Evolutionary conservation across 2,888 invertebrate species (phyloP).

Genomic region (Sipha maydis): DNA sequence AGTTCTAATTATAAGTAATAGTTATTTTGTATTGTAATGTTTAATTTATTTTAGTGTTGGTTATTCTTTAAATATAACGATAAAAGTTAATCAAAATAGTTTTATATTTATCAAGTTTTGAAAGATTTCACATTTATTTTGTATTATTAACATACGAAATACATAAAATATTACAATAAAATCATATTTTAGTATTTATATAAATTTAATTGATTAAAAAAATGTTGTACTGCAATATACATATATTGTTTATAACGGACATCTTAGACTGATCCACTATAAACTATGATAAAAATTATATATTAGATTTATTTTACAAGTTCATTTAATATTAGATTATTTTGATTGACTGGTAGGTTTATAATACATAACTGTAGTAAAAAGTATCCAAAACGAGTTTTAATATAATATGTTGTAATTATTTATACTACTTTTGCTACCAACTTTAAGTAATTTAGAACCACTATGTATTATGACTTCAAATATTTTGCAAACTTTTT

Average conservation of each 20-base stretch:
- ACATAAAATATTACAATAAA: not conserved
- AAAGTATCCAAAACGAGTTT: constrained; percentile 10
- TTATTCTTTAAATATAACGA: not conserved
- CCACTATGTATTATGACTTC: not conserved
- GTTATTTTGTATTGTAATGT: not conserved
- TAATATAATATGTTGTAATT: constrained; percentile 8
- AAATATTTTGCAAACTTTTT: not conserved
- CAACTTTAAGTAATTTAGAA: not conserved
- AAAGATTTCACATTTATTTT: not conserved
- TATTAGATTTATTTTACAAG: not conserved
- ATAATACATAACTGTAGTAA: constrained; percentile 5
- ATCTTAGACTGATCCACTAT: constrained; percentile 26
- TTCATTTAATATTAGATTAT: not conserved
- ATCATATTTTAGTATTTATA: not conserved
- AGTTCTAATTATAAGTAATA: not conserved
- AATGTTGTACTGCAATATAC: not conserved
- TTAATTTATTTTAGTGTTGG: not conserved
- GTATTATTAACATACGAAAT: not conserved
- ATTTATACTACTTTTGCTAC: constrained; percentile 19
- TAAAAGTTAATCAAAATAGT: not conserved
- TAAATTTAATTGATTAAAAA: not conserved
- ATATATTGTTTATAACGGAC: constrained; percentile 1
- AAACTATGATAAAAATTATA: not conserved
- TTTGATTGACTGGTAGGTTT: constrained; percentile 35
- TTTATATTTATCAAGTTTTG: not conserved